These are phyloP conservation scores for Falco concolor DNA, from an alignment of 2,797 vertebrate species.

Conservation along the genomic window DNA sequence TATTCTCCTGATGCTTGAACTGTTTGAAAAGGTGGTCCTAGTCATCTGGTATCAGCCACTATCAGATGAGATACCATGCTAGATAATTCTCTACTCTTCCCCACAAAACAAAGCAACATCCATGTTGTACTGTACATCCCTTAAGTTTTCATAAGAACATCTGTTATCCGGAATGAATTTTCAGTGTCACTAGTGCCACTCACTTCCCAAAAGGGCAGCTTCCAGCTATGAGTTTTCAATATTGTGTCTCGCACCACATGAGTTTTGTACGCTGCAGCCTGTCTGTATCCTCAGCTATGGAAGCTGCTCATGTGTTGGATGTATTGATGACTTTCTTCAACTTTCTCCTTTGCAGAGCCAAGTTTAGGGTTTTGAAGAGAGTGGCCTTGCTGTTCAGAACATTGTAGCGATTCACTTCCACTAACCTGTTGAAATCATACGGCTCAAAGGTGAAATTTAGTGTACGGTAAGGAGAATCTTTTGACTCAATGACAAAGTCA, in stretches of 20 bases:
- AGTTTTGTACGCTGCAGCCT: neutral
- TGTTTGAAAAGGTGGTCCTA: fast-evolving
- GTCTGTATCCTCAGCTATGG: neutral
- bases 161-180: neutral
- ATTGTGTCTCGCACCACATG: neutral
- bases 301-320: neutral
- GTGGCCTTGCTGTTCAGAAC: slow-evolving; percentile 74
- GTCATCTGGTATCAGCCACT: neutral
- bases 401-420: slow-evolving; percentile 79
- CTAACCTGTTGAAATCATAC: slow-evolving; percentile 71
- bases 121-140: neutral
- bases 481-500: slow-evolving; percentile 70
- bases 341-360: slow-evolving; percentile 66
- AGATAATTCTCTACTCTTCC: neutral
- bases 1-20: neutral
- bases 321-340: neutral
- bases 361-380: slow-evolving; percentile 59
- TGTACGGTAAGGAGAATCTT: slow-evolving; percentile 77
- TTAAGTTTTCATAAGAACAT: neutral
- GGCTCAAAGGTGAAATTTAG: slow-evolving; percentile 76
- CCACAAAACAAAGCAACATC: neutral
- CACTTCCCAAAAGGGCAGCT: neutral
- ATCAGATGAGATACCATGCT: neutral
- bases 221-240: neutral
- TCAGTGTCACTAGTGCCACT: neutral